phyloP scores from a whole-genome alignment of 1,140 invertebrate species.

The Conus betulinus region DNA sequence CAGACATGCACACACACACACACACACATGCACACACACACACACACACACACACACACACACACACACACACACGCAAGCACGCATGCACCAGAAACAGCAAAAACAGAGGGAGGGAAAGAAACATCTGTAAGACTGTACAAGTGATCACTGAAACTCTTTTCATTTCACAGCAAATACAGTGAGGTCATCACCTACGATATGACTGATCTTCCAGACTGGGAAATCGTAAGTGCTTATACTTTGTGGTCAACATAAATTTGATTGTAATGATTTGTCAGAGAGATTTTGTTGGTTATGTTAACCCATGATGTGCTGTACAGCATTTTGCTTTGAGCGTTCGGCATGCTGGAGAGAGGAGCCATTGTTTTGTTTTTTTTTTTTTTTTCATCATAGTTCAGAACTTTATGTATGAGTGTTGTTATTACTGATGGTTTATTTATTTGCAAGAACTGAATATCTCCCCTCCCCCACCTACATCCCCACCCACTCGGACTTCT shows the following conservation, averaged over 20 bases:
- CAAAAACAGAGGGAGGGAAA: neutral
- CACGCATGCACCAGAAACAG: neutral
- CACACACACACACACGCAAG: neutral
- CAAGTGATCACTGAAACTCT: neutral
- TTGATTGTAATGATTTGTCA: neutral
- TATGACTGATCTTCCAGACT: slow-evolving; percentile 53
- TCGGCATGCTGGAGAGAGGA: no score
- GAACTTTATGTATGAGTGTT: no score
- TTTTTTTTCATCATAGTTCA: no score
- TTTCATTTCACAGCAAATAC: slow-evolving; percentile 42
- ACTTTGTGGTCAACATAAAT: neutral
- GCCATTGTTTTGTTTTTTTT: no score
- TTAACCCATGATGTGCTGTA: no score
- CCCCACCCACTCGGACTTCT: neutral
- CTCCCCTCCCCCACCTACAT: no score
- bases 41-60: neutral
- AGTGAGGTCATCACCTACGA: slow-evolving; percentile 58
- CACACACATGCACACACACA: neutral
- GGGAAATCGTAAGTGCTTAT: slow-evolving; percentile 57
- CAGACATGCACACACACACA: neutral
- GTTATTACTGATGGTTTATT: no score
- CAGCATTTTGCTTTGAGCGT: no score
- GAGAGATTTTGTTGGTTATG: no score
- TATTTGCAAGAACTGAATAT: no score
- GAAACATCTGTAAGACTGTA: neutral